These are phyloP conservation scores for Leptobrachium leishanense DNA, from an alignment of 2,113 vertebrate species.

Conservation along the genomic window DNA sequence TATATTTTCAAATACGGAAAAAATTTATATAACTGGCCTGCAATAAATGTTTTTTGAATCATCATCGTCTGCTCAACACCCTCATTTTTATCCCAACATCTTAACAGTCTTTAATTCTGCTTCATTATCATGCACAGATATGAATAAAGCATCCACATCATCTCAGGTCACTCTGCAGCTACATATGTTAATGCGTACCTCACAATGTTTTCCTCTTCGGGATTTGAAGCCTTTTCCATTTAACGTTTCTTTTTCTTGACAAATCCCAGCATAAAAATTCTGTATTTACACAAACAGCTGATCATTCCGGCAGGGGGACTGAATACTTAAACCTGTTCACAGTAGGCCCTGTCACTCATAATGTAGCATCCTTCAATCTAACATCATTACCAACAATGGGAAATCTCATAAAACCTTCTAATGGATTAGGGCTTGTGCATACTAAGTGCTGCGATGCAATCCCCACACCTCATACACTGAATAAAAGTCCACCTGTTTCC, in stretches of 20 bases:
- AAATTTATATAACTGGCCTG: too few relatives aligned
- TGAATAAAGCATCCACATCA: constrained; percentile 44
- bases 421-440: not conserved
- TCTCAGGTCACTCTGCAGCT: constrained; percentile 40
- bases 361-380: constrained; percentile 45
- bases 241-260: constrained; percentile 54
- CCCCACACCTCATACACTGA: not conserved
- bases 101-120: constrained; percentile 22
- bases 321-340: constrained; percentile 31
- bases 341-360: constrained; percentile 50
- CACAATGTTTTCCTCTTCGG: constrained; percentile 7
- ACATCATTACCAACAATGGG: constrained; percentile 51
- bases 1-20: too few relatives aligned
- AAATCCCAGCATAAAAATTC: constrained; percentile 51
- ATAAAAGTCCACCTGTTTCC: too few relatives aligned
- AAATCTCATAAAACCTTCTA: not conserved
- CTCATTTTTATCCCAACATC: too few relatives aligned
- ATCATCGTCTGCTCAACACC: too few relatives aligned
- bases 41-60: too few relatives aligned
- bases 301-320: constrained; percentile 59
- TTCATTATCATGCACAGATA: not conserved
- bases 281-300: constrained; percentile 58
- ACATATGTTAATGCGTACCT: constrained; percentile 47
- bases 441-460: not conserved
- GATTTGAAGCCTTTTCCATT: constrained; percentile 50